Conservation (phyloP, 2,888 invertebrate genomes). For the Agriopis marginaria region DNA sequence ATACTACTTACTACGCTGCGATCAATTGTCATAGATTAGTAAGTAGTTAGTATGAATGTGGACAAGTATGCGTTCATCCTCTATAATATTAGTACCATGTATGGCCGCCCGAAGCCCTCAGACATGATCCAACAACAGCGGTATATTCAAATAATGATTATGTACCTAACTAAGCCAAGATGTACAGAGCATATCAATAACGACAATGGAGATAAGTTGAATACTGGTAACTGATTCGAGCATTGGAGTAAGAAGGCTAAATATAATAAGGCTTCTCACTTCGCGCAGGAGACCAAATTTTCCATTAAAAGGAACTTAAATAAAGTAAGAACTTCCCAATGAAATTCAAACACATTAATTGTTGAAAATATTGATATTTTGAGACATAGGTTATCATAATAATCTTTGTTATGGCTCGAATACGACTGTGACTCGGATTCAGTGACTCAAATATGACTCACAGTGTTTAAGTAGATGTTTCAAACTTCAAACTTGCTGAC, state of each 20-base stretch:
- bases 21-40: too few species aligned
- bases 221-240: background rate
- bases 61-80: background rate
- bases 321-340: background rate
- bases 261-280: background rate
- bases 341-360: background rate
- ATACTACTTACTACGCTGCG: too few species aligned
- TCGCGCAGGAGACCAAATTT: background rate
- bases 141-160: background rate
- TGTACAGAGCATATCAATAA: background rate
- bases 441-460: slow-evolving; percentile 49
- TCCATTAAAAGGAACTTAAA: background rate
- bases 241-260: background rate
- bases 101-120: background rate
- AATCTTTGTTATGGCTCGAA: slow-evolving; percentile 43
- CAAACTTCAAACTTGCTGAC: slow-evolving; percentile 8
- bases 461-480: slow-evolving; percentile 11
- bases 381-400: slow-evolving; percentile 34
- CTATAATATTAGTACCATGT: background rate
- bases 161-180: background rate
- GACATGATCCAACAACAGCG: background rate
- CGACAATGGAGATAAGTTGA: background rate
- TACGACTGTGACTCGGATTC: slow-evolving; percentile 13
- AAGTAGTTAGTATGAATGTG: too few species aligned
- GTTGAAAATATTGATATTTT: background rate